Evolutionary conservation across 2,888 invertebrate species (phyloP).

Genomic region (Eurytoma californica): DNA sequence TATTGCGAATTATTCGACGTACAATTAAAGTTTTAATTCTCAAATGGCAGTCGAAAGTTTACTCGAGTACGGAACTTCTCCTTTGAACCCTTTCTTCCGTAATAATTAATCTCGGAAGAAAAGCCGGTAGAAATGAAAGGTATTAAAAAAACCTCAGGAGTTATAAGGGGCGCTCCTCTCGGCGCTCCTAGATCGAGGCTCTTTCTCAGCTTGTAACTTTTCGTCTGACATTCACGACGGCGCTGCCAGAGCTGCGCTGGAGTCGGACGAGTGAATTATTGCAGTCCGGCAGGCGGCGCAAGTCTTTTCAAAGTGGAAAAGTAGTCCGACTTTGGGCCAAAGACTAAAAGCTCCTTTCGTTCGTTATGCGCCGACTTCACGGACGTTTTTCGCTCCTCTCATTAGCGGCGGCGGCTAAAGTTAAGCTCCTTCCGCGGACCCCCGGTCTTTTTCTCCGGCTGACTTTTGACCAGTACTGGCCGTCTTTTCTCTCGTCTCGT

Average conservation of each 20-base stretch:
- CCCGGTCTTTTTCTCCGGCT: constrained; percentile 59
- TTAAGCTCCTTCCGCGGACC: constrained; percentile 62
- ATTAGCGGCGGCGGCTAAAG: constrained; percentile 69
- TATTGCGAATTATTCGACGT: not conserved
- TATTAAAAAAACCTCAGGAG: constrained; percentile 20
- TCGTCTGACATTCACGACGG: constrained; percentile 9
- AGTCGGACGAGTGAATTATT: constrained; percentile 41
- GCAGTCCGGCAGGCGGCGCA: constrained; percentile 29
- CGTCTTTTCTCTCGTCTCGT: constrained; percentile 38
- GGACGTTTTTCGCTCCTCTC: constrained; percentile 63
- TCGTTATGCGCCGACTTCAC: constrained; percentile 60
- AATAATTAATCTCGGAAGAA: constrained; percentile 38
- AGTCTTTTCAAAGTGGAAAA: constrained; percentile 57
- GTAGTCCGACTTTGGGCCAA: constrained; percentile 65
- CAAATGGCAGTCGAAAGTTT: not conserved
- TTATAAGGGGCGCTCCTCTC: not conserved
- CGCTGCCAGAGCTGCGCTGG: not conserved
- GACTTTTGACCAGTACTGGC: constrained; percentile 57
- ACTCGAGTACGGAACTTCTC: not conserved
- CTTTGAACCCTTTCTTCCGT: constrained; percentile 31
- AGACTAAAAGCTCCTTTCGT: constrained; percentile 70
- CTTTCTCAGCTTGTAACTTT: constrained; percentile 28
- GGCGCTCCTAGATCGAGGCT: constrained; percentile 3
- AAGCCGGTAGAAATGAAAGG: constrained; percentile 2
- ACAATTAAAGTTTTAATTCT: not conserved